Base-by-base conservation (phyloP, 2,888 invertebrate species). In the Tenthredo distinguenda region DNA sequence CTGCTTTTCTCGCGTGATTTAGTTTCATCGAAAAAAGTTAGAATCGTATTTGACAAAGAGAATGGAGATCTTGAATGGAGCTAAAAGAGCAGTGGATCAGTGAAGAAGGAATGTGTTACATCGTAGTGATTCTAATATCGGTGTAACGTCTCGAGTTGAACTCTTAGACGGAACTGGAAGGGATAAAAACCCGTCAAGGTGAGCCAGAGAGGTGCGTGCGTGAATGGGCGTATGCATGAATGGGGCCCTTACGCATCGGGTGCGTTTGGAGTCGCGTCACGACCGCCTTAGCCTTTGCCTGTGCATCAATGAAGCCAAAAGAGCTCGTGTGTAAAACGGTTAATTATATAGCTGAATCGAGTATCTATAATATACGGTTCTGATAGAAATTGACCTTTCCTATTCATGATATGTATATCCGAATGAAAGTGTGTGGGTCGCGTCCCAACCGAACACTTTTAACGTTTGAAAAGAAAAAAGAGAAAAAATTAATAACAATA, bases 161-260 rank as follows among this genome's bases (percentile, higher is more conserved):
- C 81, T 81, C 81, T 81, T 15, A 12, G 81, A 81, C 37, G 81
- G n/a, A 10, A 26, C 86, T 86, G 79, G 85, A 58, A 86, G 84
- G 87, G 89, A 90, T 88, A 91, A 91, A 91, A 91, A 90, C 87
- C 87, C 85, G 89, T 90, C 92, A 92, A 92, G 92, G 92, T 92
- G 90, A 92, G 90, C 92, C 90, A 83, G 88, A 91, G 83, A 83
- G 68, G 68, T 83, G 83, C 65, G 83, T 90, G 91, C 91, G 91
- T 92, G 92, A 92, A 92, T 92, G 92, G 91, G 91, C 91, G 92
- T 91, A 91, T 91, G 92, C 89, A 92, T 92, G 92, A 92, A 92
- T 92, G 92, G 91, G 87, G 87, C 89, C 90, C 88, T 87, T 89
- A 89, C 90, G 89, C 89, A 88, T 89, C 86, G 81, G 81, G 81